Evolutionary conservation across 2,797 vertebrate species (phyloP).

Genomic region (Iguana delicatissima): DNA sequence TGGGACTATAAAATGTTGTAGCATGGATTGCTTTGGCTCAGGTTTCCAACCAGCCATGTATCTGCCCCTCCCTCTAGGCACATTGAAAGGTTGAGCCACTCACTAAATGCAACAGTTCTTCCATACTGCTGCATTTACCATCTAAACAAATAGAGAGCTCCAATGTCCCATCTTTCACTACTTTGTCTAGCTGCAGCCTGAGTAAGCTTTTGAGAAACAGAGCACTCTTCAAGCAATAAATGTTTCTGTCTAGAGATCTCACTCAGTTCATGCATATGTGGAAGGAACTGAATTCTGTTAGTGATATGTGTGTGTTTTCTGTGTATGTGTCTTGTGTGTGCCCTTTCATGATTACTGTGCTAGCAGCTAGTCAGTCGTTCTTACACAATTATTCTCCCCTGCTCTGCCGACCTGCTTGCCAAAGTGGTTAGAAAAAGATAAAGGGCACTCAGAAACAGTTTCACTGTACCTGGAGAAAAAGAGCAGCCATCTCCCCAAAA

Average conservation of each 20-base stretch:
- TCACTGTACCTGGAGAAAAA: too few species aligned
- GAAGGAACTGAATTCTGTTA: too few species aligned
- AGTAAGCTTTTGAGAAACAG: background rate
- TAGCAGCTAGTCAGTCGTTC: too few species aligned
- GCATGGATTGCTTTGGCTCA: background rate
- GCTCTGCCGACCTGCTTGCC: too few species aligned
- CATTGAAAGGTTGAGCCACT: background rate
- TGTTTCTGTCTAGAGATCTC: background rate
- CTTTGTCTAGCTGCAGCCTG: background rate
- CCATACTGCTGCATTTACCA: background rate
- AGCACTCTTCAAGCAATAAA: background rate
- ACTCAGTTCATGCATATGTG: background rate
- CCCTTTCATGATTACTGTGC: too few species aligned
- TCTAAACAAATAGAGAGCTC: background rate
- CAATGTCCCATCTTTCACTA: background rate
- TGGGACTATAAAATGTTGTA: background rate
- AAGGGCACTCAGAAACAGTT: too few species aligned
- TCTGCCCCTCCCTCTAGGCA: background rate
- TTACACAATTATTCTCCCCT: too few species aligned
- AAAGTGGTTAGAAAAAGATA: too few species aligned
- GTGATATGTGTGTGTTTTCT: too few species aligned
- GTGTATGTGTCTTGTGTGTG: too few species aligned
- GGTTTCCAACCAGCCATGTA: background rate
- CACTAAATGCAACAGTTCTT: background rate
- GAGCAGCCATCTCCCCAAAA: too few species aligned